Conservation (phyloP, 1,140 invertebrate genomes). For the Riptortus pedestris region DNA sequence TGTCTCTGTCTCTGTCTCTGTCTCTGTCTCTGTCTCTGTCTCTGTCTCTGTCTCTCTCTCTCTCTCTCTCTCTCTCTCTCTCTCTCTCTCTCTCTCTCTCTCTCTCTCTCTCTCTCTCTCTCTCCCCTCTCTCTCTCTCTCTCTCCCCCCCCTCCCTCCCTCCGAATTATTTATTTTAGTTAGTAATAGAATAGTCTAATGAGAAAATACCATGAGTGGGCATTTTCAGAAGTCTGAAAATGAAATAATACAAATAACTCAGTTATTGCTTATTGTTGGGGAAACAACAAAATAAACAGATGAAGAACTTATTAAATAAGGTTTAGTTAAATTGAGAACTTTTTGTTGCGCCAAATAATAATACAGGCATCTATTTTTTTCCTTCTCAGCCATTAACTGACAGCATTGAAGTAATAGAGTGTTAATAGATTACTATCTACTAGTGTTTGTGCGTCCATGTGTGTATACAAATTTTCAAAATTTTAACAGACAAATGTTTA, state of each 20-base stretch:
- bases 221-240: background rate
- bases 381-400: no score
- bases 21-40: background rate
- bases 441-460: no score
- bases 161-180: no score
- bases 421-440: no score
- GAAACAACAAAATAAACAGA: background rate
- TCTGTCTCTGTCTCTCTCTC: background rate
- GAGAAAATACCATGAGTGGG: no score
- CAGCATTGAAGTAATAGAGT: no score
- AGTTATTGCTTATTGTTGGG: background rate
- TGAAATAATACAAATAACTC: background rate
- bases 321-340: background rate
- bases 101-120: background rate
- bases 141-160: background rate
- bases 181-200: no score
- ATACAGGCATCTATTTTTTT: no score
- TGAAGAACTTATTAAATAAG: background rate
- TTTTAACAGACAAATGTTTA: no score
- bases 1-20: background rate
- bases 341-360: no score
- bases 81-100: background rate
- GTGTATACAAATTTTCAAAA: no score
- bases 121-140: background rate
- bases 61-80: background rate